These are phyloP conservation scores for Botia kubotai DNA, from an alignment of 2,797 vertebrate species.

Conservation along the genomic window DNA sequence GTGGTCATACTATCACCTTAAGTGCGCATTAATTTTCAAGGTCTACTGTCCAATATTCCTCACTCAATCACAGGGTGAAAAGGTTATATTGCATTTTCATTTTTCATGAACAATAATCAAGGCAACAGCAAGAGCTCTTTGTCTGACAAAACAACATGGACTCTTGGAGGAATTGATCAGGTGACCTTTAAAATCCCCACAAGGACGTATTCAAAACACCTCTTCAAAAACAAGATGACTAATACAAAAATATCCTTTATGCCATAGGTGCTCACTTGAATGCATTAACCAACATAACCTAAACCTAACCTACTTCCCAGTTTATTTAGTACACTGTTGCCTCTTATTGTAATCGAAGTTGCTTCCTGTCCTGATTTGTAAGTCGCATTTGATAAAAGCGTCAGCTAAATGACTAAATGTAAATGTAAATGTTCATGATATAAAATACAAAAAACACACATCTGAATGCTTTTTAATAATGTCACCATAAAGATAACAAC, in stretches of 20 bases:
- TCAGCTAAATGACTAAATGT: too few relatives aligned
- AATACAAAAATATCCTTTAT: neutral
- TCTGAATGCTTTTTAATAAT: too few relatives aligned
- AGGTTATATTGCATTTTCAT: conserved; percentile 18
- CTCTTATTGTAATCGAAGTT: too few relatives aligned
- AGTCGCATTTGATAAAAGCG: too few relatives aligned
- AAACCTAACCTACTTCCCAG: too few relatives aligned
- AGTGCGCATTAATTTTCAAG: conserved; percentile 6
- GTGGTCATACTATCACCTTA: neutral
- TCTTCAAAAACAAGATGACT: conserved; percentile 4
- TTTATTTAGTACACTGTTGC: neutral
- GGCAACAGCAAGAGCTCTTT: conserved; percentile 2
- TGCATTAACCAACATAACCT: neutral
- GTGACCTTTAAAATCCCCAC: conserved; percentile 1
- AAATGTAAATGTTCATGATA: too few relatives aligned
- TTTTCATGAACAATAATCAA: conserved; percentile 4
- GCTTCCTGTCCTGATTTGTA: too few relatives aligned
- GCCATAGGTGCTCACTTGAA: neutral
- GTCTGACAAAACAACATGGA: conserved; percentile 1
- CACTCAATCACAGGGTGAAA: neutral
- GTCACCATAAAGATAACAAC: neutral
- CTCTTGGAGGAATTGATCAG: neutral
- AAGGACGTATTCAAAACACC: neutral
- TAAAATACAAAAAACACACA: too few relatives aligned
- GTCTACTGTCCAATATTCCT: neutral